Evolutionary conservation across 1,140 invertebrate species (phyloP).

Genomic region (Melanaphis sacchari): DNA sequence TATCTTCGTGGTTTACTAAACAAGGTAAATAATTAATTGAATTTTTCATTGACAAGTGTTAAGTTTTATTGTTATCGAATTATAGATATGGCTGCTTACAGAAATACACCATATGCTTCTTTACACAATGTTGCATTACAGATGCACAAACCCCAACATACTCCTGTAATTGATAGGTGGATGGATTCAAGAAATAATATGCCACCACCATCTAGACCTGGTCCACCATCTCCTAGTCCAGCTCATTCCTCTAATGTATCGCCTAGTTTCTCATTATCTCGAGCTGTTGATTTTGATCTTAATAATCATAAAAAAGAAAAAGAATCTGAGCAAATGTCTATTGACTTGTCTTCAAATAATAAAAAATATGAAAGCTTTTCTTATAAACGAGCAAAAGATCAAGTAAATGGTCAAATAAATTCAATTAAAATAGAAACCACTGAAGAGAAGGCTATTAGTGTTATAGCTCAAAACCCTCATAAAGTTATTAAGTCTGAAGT

Average conservation of each 20-base stretch:
- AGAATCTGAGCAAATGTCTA: conserved; percentile 56
- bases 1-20: conserved; percentile 56
- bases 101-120: conserved; percentile 53
- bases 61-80: conserved; percentile 19
- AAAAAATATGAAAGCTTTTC: conserved; percentile 2
- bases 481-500: conserved; percentile 17
- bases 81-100: conserved; percentile 55
- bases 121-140: conserved; percentile 37
- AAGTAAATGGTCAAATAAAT: conserved; percentile 42
- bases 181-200: conserved; percentile 54
- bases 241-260: conserved; percentile 35
- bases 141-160: conserved; percentile 49
- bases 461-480: conserved; percentile 59
- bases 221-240: conserved; percentile 53
- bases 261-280: conserved; percentile 28
- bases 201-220: conserved; percentile 52
- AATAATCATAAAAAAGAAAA: conserved; percentile 54
- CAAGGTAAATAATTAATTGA: conserved; percentile 48
- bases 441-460: conserved; percentile 57
- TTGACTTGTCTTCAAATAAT: conserved; percentile 49
- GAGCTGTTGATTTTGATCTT: conserved; percentile 46
- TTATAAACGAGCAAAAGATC: neutral
- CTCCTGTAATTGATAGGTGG: conserved; percentile 54
- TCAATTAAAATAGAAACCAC: conserved; percentile 23
- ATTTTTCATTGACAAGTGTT: conserved; percentile 5